Percentiles rank a stretch among this genome's conserved stretches.
phyloP scores from a whole-genome alignment of 2,797 vertebrate species.

The Synaphobranchus kaupii region DNA sequence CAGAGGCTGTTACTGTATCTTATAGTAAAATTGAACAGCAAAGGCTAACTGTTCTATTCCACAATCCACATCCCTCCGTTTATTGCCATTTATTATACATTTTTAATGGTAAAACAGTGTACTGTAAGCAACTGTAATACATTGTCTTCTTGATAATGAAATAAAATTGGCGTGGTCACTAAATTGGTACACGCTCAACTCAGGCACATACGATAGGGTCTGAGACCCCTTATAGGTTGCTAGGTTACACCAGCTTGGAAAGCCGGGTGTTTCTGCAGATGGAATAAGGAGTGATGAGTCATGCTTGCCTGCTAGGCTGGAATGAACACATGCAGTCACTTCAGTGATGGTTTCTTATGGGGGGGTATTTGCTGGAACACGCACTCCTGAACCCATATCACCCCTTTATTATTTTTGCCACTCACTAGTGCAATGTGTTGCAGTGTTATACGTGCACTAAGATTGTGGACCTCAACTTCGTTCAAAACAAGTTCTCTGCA shows the following conservation, averaged over 20 bases:
- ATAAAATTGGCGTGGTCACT: not conserved
- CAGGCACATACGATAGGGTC: not conserved
- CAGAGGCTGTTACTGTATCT: not conserved
- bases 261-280: not conserved
- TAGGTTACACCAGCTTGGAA: not conserved
- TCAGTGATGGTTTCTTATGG: not conserved
- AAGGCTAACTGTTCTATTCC: not conserved
- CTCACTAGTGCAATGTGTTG: not conserved
- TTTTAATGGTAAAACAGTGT: not conserved
- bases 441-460: not conserved
- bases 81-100: not conserved
- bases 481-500: not conserved
- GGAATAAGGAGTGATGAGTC: not conserved
- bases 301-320: not conserved
- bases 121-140: not conserved
- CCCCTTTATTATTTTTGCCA: not conserved
- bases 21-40: not conserved
- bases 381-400: not conserved
- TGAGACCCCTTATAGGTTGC: not conserved
- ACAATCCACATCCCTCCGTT: not conserved
- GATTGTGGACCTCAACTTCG: not conserved
- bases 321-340: not conserved
- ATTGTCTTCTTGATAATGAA: not conserved
- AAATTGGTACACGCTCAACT: not conserved
- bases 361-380: not conserved